Evolutionary conservation across 2,113 vertebrate genomes (phyloP), one percentile per base, ranked within the genome.

Genomic region (Ictalurus furcatus): DNA sequence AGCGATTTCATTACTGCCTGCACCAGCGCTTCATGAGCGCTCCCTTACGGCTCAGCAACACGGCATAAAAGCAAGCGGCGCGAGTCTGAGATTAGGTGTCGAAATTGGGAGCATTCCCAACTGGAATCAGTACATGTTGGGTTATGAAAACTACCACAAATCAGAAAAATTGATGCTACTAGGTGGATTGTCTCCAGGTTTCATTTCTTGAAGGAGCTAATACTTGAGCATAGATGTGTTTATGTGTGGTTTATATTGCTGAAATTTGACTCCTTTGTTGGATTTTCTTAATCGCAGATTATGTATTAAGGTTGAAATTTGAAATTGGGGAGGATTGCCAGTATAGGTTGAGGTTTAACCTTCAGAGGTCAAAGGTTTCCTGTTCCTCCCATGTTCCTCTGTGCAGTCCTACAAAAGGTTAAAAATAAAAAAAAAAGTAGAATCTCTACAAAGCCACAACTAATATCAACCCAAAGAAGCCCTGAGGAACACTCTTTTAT

Each of bases 1-100:
- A 91, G 90, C 94, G 87, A 93, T 93, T 94, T 94, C 90, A 93
- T 94, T 91, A 89, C 73, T 91, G 89, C 13, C 89, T 93, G 93
- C 91, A 91, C 89, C 87, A 59, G 89, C 30, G 92, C 91, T 92
- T 93, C 92, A 89, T 73, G 84, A 85, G 87, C 89, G 85, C 89
- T 90, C 90, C 91, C 92, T 91, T 85, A 94, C 85, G 90, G 89
- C 85, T 34, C 69, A 91, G 86, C 37, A 81, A 87, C 85, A 87
- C 44, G 25, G 81, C 81, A 92, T 88, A 93, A 93, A 90, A 78
- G 65, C 23, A 54, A 87, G 58, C 86, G 71, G 76, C 48, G 61
- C 74, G 28, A 71, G 58, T 86, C 90, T 85, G 69, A 91, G 91
- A 93, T 94, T 93, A 91, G 90, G 90, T 61, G 67, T 85, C 0